Percentiles rank a stretch among this genome's conserved stretches.
These are phyloP conservation scores for Marcusenius ussheri DNA, from an alignment of 2,113 vertebrate genomes.

Conservation along the genomic window DNA sequence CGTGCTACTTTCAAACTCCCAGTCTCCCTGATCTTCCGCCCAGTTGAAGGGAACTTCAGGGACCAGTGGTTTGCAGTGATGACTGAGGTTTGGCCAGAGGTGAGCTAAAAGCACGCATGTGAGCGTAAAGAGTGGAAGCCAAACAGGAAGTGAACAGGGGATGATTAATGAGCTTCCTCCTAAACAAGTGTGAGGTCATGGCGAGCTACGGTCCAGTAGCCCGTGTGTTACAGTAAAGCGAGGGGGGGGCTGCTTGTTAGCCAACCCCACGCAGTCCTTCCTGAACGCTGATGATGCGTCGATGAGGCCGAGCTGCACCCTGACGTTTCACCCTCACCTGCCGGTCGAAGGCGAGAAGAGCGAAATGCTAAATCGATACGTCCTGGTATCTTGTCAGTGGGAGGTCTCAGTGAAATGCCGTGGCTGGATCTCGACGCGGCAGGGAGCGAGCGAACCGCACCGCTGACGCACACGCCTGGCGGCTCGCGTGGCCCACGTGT, in stretches of 20 bases:
- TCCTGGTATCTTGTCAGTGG: neutral
- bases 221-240: neutral
- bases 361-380: conserved; percentile 1
- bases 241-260: too few relatives aligned
- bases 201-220: neutral
- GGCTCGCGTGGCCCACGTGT: too few relatives aligned
- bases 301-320: neutral
- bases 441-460: too few relatives aligned
- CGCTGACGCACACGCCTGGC: neutral
- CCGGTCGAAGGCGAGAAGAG: neutral
- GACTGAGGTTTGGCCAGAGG: neutral
- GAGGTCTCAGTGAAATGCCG: neutral
- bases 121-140: neutral
- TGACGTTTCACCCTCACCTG: neutral
- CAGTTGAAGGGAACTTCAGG: neutral
- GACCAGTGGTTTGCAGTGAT: neutral
- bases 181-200: too few relatives aligned
- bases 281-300: neutral
- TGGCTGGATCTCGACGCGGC: neutral
- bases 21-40: neutral
- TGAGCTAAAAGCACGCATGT: neutral
- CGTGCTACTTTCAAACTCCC: neutral
- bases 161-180: neutral
- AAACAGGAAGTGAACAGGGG: neutral
- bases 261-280: neutral